A percentile compares a stretch with the other conserved stretches of the same genome.
Conservation (phyloP, 92 coral and sea anemone species). For the Chrysogorgia sp. region DNA sequence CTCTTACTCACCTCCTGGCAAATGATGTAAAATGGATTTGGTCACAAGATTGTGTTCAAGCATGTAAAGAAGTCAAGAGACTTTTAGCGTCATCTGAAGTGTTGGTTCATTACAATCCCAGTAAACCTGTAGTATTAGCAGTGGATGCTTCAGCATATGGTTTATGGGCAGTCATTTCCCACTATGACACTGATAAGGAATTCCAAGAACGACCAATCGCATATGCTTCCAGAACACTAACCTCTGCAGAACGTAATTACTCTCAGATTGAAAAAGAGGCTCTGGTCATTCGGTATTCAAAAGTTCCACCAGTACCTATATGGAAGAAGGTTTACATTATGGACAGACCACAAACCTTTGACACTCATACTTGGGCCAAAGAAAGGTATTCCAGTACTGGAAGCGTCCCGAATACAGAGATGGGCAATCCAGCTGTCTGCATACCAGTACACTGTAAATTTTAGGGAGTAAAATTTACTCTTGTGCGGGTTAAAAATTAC, state of each 20-base stretch:
- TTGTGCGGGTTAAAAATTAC: too few species aligned
- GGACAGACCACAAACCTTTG: conserved; percentile 44
- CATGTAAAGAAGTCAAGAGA: conserved; percentile 13
- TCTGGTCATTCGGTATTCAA: conserved; percentile 37
- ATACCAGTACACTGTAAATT: conserved; percentile 13
- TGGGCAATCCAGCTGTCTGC: conserved; percentile 39
- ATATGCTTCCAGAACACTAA: conserved; percentile 53
- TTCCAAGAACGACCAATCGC: too few species aligned
- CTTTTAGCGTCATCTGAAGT: conserved; percentile 33
- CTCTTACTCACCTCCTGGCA: conserved; percentile 18
- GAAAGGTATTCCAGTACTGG: conserved; percentile 26
- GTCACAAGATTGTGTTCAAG: conserved; percentile 28
- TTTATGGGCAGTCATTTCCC: conserved; percentile 39
- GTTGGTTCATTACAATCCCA: conserved; percentile 44
- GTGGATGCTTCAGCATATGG: conserved; percentile 42
- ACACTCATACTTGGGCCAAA: conserved; percentile 37
- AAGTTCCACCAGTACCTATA: conserved; percentile 24
- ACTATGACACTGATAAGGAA: conserved; percentile 2
- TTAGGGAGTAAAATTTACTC: too few species aligned
- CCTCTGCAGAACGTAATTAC: conserved; percentile 47
- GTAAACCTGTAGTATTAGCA: conserved; percentile 10
- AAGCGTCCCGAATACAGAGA: conserved; percentile 27
- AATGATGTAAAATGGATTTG: conserved; percentile 12
- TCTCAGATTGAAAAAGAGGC: conserved; percentile 48
- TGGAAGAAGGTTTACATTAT: conserved; percentile 44